Percentiles rank a stretch among this genome's conserved stretches.
Conservation (phyloP, 2,888 invertebrate genomes). For the Smittia aterrima region DNA sequence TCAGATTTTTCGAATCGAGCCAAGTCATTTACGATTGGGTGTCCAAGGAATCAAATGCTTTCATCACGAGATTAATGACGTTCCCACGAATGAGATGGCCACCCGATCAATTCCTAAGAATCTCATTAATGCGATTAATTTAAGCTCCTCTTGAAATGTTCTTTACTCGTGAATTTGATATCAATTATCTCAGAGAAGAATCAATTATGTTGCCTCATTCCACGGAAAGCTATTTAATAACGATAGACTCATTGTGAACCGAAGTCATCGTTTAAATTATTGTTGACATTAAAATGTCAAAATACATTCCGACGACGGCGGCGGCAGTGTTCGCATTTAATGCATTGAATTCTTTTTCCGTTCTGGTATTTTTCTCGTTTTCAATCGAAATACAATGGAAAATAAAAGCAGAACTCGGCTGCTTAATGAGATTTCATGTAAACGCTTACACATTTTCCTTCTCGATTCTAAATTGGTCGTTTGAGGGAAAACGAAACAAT, state of each 20-base stretch:
- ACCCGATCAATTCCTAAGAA: too few relatives aligned
- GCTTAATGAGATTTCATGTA: conserved; percentile 37
- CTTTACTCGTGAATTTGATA: too few relatives aligned
- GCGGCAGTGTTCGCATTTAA: background rate
- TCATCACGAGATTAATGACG: too few relatives aligned
- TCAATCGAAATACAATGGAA: conserved; percentile 15
- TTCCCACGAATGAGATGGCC: too few relatives aligned
- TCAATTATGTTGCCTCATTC: too few relatives aligned
- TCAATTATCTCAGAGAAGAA: too few relatives aligned
- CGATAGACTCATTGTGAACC: conserved; percentile 2
- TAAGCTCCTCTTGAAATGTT: too few relatives aligned
- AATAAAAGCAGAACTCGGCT: conserved; percentile 8
- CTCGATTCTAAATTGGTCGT: background rate
- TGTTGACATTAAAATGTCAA: conserved; percentile 33
- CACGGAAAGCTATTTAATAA: background rate
- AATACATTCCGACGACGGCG: conserved; percentile 17
- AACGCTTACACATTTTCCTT: background rate
- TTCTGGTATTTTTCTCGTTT: background rate
- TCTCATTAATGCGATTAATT: too few relatives aligned
- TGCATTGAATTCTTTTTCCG: background rate
- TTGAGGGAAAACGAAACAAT: background rate
- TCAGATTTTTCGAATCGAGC: background rate
- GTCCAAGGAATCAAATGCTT: too few relatives aligned
- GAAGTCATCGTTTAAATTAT: conserved; percentile 22
- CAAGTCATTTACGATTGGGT: too few relatives aligned